phyloP scores from a whole-genome alignment of 1,140 invertebrate genomes.

The Leptopilina boulardi region DNA sequence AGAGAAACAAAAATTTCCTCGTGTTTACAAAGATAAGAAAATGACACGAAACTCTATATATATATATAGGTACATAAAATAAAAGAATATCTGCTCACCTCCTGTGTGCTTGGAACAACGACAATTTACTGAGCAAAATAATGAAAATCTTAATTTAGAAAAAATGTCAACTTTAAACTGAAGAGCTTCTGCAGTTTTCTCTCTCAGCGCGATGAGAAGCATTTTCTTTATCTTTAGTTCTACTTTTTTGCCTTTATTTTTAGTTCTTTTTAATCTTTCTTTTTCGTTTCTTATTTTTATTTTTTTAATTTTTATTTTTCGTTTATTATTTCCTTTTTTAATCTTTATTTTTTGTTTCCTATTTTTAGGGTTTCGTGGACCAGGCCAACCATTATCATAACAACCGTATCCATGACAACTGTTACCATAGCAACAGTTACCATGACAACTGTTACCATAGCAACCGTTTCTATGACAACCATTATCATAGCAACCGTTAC shows the following conservation, averaged over 20 bases:
- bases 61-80: not conserved
- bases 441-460: no score
- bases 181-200: not conserved
- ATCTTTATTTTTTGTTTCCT: no score
- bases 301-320: no score
- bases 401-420: no score
- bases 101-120: not conserved
- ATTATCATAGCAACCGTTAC: no score
- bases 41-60: not conserved
- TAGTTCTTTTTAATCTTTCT: no score
- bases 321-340: no score
- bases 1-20: not conserved
- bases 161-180: conserved; percentile 7
- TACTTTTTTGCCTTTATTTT: not conserved
- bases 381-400: no score
- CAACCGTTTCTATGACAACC: no score
- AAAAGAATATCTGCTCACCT: not conserved
- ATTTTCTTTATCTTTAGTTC: not conserved
- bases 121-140: conserved; percentile 22
- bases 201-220: not conserved
- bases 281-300: no score
- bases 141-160: conserved; percentile 22
- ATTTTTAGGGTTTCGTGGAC: no score
- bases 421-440: no score
- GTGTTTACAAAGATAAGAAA: not conserved